Base-by-base conservation (phyloP, 2,113 vertebrate species). In the Setophaga petechia region DNA sequence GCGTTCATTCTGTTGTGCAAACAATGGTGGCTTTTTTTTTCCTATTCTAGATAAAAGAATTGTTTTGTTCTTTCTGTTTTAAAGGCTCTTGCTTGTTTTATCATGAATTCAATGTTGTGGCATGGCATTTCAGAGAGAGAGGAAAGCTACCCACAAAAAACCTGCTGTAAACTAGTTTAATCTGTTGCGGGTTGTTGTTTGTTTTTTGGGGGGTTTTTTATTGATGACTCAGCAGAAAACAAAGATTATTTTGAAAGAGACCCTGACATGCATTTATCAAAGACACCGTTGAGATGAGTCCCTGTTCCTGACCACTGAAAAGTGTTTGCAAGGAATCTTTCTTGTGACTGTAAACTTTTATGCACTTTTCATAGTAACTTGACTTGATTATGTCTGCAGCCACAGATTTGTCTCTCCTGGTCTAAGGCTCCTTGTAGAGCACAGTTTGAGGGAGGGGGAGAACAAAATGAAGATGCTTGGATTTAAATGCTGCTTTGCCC, bases 361-460 rank as follows among this genome's bases (percentile, higher is more conserved):
- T 5, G 6, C 0, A 0, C 37, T 88, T 69, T 54, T 63, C 5
- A 1, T 82, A 66, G 7, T 73, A 58, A 0, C 39, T 92, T 1
- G 4, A 47, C 52, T 65, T 39, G 30, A 25, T 55, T 35, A 10
- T 49, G 28, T 62, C 35, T 54, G 59, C n/a, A 80, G 16, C 25
- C 10, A 31, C 1, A 0, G 43, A 49, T 55, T 61, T 84, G 23
- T 82, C 62, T 57, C 39, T 61, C 9, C 10, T 20, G 16, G 12
- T 55, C 27, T 22, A 63, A 41, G 49, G 17, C 58, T 79, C 68
- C 41, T 41, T 79, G 22, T 37, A 25, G 31, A 49, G 10, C 18
- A 41, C 22, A 12, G 25, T 62, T 47, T 90, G 28, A 54, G 24
- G 6, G 24, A 8, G 4, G 1, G 1, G 18, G 27, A 44, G 14